Evolutionary conservation across 2,113 vertebrate genomes (phyloP).

Genomic region (Sus scrofa): T2T-Sscrofa CM000813.6:131776001-131776500

Average conservation of each 20-base stretch:
- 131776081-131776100: background rate
- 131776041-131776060: background rate
- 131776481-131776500: background rate
- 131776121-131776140: background rate
- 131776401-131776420: background rate
- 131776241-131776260: background rate
- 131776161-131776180: background rate
- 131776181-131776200: background rate
- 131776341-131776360: background rate
- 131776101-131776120: background rate
- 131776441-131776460: background rate
- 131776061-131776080: background rate
- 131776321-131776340: background rate
- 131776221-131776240: too few relatives aligned
- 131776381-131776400: background rate
- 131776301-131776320: rapidly evolving
- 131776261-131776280: background rate
- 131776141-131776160: background rate
- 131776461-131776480: background rate
- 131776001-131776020: background rate
- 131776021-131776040: background rate
- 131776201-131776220: background rate
- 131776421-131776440: background rate
- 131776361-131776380: background rate
- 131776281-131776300: background rate